Evolutionary conservation across 2,113 vertebrate species (phyloP), one percentile per base, ranked within the genome.

Genomic region (Pyxicephalus adspersus): DNA sequence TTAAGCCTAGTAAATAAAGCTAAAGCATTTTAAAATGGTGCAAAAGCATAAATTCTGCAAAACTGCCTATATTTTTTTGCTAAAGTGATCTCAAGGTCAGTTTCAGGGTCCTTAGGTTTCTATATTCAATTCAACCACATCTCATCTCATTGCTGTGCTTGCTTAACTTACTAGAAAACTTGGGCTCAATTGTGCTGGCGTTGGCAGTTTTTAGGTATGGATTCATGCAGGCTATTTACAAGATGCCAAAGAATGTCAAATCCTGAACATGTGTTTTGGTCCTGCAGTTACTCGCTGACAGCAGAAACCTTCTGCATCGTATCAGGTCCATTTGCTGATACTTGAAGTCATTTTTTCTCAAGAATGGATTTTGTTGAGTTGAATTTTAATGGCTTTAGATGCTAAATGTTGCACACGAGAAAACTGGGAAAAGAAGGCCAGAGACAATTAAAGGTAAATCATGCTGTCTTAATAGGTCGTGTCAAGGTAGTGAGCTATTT

Each of bases 191-290:
- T 93, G 86, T 93, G 91, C 92, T 92, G 89, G 85, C 85, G 86
- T 89, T 90, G 89, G 91, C 90, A 91, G 89, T 92, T 93, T 93
- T 91, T 90, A 93, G 90, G 92, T 91, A 87, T 90, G 88, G 91
- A 90, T 91, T 91, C 77, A 83, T 86, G 86, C 83, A 91, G 90
- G 89, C 92, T 91, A 91, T 93, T 92, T 93, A 90, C 89, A 91
- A 93, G 92, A 90, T 92, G 91, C 91, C 93, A 91, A 90, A 87
- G 86, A 89, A 91, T 93, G 90, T 94, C 92, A 94, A 90, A 89
- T 91, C 84, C 71, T 85, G 87, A 91, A 88, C 89, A 88, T 90
- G 90, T 89, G 88, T 91, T 92, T 91, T 91, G 89, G 89, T 91
- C 87, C 88, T 83, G 84, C 75, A 84, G 86, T 90, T 88, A 87